A percentile compares a stretch with the other conserved stretches of the same genome.
Evolutionary conservation across 1,140 invertebrate genomes (phyloP).

Genomic region (Cydia amplana): DNA sequence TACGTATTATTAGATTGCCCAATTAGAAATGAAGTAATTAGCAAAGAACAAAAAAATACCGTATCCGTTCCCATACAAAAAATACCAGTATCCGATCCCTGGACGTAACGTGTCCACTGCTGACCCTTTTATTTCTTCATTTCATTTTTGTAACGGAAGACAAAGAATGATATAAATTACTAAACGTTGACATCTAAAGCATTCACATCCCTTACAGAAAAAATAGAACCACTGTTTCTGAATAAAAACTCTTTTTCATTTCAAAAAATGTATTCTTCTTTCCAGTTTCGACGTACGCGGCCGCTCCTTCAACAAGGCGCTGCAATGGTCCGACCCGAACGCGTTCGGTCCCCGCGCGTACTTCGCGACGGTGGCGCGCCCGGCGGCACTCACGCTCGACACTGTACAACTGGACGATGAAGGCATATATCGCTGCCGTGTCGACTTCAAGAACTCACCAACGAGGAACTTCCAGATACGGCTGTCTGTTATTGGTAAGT

Average conservation of each 20-base stretch:
- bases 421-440: slow-evolving; percentile 90
- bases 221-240: too few relatives aligned
- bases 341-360: slow-evolving; percentile 87
- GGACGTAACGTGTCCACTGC: too few relatives aligned
- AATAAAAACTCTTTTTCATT: background rate
- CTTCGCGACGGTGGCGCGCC: slow-evolving; percentile 85
- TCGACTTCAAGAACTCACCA: slow-evolving; percentile 93
- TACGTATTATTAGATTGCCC: too few relatives aligned
- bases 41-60: too few relatives aligned
- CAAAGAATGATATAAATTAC: too few relatives aligned
- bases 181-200: too few relatives aligned
- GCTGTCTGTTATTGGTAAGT: slow-evolving; percentile 94
- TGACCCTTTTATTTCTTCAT: too few relatives aligned
- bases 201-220: too few relatives aligned
- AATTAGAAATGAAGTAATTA: too few relatives aligned
- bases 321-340: slow-evolving; percentile 87
- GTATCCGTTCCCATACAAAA: too few relatives aligned
- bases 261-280: slow-evolving; percentile 46
- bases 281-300: slow-evolving; percentile 89
- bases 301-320: slow-evolving; percentile 84
- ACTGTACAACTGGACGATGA: slow-evolving; percentile 89
- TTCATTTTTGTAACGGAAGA: too few relatives aligned
- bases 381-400: slow-evolving; percentile 87
- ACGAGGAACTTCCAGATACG: slow-evolving; percentile 94
- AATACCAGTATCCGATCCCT: too few relatives aligned